Evolutionary conservation across 2,113 vertebrate species (phyloP), one percentile per base, ranked within the genome.

Genomic region (Brachyistius frenatus): DNA sequence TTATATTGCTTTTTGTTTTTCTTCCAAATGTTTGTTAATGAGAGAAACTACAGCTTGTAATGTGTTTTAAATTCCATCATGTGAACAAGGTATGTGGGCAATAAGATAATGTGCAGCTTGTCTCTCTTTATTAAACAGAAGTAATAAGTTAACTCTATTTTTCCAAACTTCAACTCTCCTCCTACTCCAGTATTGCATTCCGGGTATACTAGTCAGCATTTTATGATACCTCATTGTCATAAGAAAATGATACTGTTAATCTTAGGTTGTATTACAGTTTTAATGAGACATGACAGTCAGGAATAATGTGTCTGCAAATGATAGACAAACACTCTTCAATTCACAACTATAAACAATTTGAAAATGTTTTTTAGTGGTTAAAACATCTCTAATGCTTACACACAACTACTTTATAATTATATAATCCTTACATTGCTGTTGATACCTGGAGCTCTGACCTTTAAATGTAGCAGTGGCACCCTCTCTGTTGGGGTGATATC

Each of bases 371-470:
- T 41, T 41, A 23, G 23, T 23, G 49, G 15, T 7, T 52, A 52
- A 52, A 52, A 52, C 49, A 52, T 52, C 49, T 52, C 15, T 5
- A 52, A 13, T 5, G 9, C 53, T 53, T 15, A 31, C 23, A 30
- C 39, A n/a, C 5, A 50, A 13, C 56, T 33, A 50, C 11, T 15
- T 8, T 11, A 52, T 50, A 11, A 36, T 62, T 56, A 66, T 4
- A 36, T 66, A 36, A 60, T 50, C 9, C 55, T 73, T 52, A 23
- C 23, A 7, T 63, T 46, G 13, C 46, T 67, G 62, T 39, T 36
- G 55, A 53, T 60, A 72, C 79, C 64, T 83, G 57, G 35, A 71
- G 81, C n/a, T 57, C 50, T 73, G 76, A 91, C 90, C 75, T 89
- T 83, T 87, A 58, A 71, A 75, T 62, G 72, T 73, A 58, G 33